Percentiles rank a stretch among this genome's conserved stretches.
Evolutionary conservation across 1,140 invertebrate genomes (phyloP).

Genomic region (Helicoverpa zea): DNA sequence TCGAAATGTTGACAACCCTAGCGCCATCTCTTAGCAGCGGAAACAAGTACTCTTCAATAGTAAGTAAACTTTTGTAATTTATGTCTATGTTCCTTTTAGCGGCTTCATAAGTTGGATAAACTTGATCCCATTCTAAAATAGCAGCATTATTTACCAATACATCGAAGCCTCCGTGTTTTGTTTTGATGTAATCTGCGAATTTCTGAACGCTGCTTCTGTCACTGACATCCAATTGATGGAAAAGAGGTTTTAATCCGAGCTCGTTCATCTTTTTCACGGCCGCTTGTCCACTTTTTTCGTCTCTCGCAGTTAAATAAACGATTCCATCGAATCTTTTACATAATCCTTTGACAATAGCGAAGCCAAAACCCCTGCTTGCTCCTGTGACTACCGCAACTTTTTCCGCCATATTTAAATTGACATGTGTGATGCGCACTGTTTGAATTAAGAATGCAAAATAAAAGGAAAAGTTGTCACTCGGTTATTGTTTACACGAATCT

Average conservation of each 20-base stretch:
- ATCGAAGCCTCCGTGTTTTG: conserved; percentile 92
- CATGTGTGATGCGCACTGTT: background rate
- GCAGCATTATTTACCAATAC: conserved; percentile 95
- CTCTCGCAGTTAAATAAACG: conserved; percentile 90
- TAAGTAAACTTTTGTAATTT: conserved; percentile 90
- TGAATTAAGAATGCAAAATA: conserved; percentile 16
- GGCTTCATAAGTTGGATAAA: conserved; percentile 90
- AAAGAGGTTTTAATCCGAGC: conserved; percentile 86
- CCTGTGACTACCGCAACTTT: conserved; percentile 89
- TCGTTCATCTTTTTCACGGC: conserved; percentile 88
- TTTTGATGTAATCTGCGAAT: conserved; percentile 88
- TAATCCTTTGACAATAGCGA: conserved; percentile 89
- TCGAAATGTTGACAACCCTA: conserved; percentile 92
- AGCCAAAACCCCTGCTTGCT: conserved; percentile 92
- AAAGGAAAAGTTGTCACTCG: background rate
- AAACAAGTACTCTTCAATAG: conserved; percentile 89
- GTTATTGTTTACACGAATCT: background rate
- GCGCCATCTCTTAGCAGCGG: conserved; percentile 90
- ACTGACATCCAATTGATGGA: conserved; percentile 91
- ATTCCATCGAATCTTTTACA: conserved; percentile 89
- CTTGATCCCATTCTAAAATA: conserved; percentile 89
- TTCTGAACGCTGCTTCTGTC: conserved; percentile 87
- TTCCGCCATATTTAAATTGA: conserved; percentile 61
- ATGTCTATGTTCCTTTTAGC: conserved; percentile 90
- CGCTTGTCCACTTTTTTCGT: conserved; percentile 85